Evolutionary conservation across 2,797 vertebrate species (phyloP).

Genomic region (Rhinichthys osculus): DNA sequence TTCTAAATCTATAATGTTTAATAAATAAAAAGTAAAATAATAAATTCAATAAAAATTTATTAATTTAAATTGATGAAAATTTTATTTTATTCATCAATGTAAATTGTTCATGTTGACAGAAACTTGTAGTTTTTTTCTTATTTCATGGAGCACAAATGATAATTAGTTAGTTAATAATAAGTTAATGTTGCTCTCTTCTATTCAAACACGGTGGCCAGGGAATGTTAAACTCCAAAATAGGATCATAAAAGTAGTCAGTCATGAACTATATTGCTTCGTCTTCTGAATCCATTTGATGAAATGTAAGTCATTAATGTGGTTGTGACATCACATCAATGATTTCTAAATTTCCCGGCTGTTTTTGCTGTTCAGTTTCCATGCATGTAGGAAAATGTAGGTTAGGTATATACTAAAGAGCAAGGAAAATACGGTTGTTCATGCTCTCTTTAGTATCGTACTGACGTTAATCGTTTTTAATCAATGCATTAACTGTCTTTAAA

Average conservation of each 20-base stretch:
- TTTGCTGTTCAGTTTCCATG: neutral
- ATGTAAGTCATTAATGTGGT: neutral
- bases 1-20: neutral
- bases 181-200: neutral
- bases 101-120: neutral
- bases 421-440: neutral
- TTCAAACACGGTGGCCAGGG: neutral
- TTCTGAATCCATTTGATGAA: neutral
- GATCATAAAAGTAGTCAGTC: neutral
- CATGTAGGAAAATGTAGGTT: neutral
- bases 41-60: neutral
- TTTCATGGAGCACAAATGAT: neutral
- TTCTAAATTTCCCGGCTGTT: neutral
- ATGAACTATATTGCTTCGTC: neutral
- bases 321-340: neutral
- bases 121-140: neutral
- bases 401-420: neutral
- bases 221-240: neutral
- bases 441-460: neutral
- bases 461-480: neutral
- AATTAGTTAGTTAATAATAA: neutral
- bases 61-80: neutral
- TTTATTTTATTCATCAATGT: neutral
- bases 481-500: neutral
- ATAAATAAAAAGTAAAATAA: neutral